These are phyloP conservation scores for Watsonalla cultraria DNA, from an alignment of 2,888 invertebrate species.

Conservation along the genomic window DNA sequence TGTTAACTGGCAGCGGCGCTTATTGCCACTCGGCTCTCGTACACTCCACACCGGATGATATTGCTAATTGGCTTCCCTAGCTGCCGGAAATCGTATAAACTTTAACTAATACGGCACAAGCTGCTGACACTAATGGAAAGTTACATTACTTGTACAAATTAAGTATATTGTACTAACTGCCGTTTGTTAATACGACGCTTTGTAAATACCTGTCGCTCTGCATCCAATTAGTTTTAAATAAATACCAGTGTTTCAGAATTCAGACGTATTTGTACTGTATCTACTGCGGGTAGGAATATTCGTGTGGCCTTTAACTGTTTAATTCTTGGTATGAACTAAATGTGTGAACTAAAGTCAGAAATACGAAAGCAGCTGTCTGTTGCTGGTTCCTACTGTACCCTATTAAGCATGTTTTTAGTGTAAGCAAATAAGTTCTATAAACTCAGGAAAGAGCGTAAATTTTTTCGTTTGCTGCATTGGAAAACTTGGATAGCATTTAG, in stretches of 20 bases:
- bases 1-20: conserved; percentile 55
- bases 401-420: too few species aligned
- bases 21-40: conserved; percentile 56
- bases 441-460: too few species aligned
- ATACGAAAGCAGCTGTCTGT: too few species aligned
- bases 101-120: conserved; percentile 58
- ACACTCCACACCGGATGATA: conserved; percentile 64
- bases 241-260: not conserved
- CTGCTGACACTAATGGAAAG: conserved; percentile 34
- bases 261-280: not conserved
- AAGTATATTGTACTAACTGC: not conserved
- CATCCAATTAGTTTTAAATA: not conserved
- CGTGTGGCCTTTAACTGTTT: not conserved
- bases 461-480: too few species aligned
- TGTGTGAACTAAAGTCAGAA: too few species aligned
- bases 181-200: not conserved
- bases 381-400: too few species aligned
- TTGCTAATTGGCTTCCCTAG: conserved; percentile 73
- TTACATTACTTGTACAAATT: conserved; percentile 5
- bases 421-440: too few species aligned
- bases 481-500: too few species aligned
- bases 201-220: not conserved
- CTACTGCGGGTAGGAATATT: not conserved
- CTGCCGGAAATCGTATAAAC: conserved; percentile 68
- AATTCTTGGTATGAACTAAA: too few species aligned